Percentiles rank a stretch among this genome's conserved stretches.
phyloP scores from a whole-genome alignment of 2,113 vertebrate genomes.

The Jaculus jaculus region DNA sequence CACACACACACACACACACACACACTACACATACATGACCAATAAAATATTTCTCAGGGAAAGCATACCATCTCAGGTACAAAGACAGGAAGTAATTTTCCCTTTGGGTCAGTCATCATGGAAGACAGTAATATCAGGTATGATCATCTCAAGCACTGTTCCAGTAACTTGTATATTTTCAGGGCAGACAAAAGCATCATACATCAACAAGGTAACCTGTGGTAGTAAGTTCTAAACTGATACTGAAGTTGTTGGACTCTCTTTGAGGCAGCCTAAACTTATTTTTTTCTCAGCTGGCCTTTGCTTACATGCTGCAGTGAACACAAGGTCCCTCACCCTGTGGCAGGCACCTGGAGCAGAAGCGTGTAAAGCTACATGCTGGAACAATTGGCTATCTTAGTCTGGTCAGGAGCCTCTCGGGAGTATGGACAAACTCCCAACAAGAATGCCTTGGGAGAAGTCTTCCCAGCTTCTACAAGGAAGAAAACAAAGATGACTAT shows the following conservation, averaged over 20 bases:
- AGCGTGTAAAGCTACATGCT: not conserved
- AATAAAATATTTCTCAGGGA: not conserved
- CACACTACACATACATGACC: too few species aligned
- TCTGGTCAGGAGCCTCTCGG: not conserved
- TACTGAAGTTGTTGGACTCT: not conserved
- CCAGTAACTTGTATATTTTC: not conserved
- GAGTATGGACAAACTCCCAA: constrained; percentile 50
- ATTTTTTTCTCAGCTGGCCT: not conserved
- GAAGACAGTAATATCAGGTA: not conserved
- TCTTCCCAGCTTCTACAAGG: not conserved
- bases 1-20: too few species aligned
- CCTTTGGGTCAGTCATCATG: not conserved
- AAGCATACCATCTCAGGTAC: not conserved
- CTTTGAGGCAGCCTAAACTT: not conserved
- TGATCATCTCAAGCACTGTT: not conserved
- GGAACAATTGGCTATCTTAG: not conserved
- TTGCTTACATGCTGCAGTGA: not conserved
- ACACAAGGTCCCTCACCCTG: not conserved
- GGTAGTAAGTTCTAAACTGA: not conserved
- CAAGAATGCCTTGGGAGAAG: not conserved
- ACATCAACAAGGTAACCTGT: not conserved
- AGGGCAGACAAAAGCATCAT: not conserved
- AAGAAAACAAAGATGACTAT: not conserved
- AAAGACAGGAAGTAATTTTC: not conserved
- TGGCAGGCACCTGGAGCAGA: not conserved